Conservation (phyloP, 2,113 vertebrate genomes). For the Gallinago jamesoni region DNA sequence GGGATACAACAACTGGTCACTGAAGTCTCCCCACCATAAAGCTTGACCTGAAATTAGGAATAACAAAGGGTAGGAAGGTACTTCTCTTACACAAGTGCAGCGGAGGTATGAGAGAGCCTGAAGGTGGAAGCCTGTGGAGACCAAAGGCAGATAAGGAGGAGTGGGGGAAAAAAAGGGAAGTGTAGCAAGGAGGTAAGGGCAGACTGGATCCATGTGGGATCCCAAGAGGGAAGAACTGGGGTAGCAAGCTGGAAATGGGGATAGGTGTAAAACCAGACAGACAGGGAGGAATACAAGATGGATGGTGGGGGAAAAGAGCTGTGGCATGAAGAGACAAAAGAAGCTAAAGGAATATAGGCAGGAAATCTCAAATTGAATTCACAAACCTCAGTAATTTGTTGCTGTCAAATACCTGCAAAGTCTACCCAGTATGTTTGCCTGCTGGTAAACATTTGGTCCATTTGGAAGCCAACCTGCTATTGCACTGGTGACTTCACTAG, state of each 20-base stretch:
- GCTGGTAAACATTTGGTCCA: neutral
- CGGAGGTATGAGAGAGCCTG: neutral
- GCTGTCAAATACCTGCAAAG: neutral
- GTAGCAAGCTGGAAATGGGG: neutral
- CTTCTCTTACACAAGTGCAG: neutral
- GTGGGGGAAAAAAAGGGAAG: neutral
- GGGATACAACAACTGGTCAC: neutral
- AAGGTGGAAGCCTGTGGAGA: neutral
- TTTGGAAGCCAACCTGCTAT: neutral
- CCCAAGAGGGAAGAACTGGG: neutral
- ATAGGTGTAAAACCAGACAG: neutral
- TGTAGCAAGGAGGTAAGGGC: neutral
- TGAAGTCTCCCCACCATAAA: neutral
- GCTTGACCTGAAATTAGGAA: neutral
- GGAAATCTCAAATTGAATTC: neutral
- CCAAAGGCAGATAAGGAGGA: neutral
- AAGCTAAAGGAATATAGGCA: neutral
- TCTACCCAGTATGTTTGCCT: fast-evolving
- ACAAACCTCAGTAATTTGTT: neutral
- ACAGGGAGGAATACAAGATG: neutral
- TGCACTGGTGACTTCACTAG: neutral
- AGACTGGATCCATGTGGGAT: neutral
- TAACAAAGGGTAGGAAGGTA: neutral
- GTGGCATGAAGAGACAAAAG: neutral
- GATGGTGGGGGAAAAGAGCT: neutral